Base-by-base conservation (phyloP, 2,888 invertebrate species). In the Luperina nickerlii region DNA sequence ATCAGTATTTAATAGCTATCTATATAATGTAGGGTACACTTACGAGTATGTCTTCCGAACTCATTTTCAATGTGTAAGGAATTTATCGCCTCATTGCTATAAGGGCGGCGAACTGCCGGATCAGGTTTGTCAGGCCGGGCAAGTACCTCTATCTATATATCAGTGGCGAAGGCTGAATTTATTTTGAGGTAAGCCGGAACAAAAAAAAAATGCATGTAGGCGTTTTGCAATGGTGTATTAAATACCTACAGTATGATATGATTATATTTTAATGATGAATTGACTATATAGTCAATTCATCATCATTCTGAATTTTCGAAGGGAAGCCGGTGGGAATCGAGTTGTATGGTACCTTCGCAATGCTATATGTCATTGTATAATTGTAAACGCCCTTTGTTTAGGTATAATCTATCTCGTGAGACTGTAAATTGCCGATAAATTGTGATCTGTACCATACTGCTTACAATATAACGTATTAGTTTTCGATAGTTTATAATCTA, bases 21-120 rank as follows among this genome's bases (percentile, higher is more conserved):
- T 45, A 18, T 74, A 9, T 9, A 15, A 24, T 9, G 51, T 24
- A 9, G 18, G 54, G 70, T 38, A 38, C 24, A 32, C 24, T 75
- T 74, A 5, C n/a, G 38, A 42, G 11, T 67, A 65, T 67, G 18
- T 32, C 6, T 72, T 72, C 27, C 27, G 0, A 65, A 69, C n/a
- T 76, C 69, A 51, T 69, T 60, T 42, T 51, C 77, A 70, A 81
- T 83, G 70, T 32, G 32, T 9, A 83, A 60, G 65, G 65, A 83
- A 70, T 83, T 48, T 81, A 57, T 82, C 63, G 48, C 38, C 74
- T 80, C 62, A 82, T 74, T 54, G 60, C 54, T 74, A 32, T 45
- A 45, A 62, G 57, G 27, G 38, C 8, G 48, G 57, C 0, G 11
- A 65, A 42, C 48, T 69, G 27, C 63, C 57, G 8, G 54, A 48